Conservation (phyloP, 2,888 invertebrate species). For the Acleris laterana region DNA sequence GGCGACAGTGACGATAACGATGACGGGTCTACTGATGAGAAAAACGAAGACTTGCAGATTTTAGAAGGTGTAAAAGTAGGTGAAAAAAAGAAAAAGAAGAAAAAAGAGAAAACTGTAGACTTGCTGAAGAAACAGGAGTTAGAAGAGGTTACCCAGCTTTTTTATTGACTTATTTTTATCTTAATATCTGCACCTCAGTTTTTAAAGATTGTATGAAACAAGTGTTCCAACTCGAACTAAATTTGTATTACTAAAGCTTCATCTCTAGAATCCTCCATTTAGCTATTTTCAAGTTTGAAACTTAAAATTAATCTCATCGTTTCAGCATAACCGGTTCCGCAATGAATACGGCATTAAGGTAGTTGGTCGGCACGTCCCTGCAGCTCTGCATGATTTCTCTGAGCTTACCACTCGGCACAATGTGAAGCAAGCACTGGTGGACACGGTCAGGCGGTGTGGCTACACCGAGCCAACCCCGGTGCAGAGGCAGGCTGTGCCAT, state of each 20-base stretch:
- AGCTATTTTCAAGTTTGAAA: no score
- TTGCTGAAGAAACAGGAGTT: constrained; percentile 76
- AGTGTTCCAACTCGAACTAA: no score
- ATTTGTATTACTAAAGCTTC: no score
- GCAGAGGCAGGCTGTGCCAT: constrained; percentile 96
- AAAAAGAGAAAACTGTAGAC: constrained; percentile 68
- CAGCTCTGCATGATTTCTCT: constrained; percentile 89
- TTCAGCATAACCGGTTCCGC: constrained; percentile 88
- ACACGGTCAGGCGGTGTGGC: constrained; percentile 88
- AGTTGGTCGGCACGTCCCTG: constrained; percentile 91
- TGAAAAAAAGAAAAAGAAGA: constrained; percentile 70
- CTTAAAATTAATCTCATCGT: no score
- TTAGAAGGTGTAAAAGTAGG: constrained; percentile 73
- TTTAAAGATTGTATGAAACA: no score
- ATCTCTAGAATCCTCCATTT: no score
- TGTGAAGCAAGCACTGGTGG: constrained; percentile 85
- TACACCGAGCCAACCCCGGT: constrained; percentile 93
- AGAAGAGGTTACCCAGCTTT: constrained; percentile 67
- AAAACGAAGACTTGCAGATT: constrained; percentile 60
- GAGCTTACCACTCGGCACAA: constrained; percentile 84
- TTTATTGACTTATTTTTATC: background rate
- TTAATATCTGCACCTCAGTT: no score
- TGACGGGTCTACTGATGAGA: constrained; percentile 41
- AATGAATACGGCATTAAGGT: constrained; percentile 91
- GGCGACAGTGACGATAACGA: constrained; percentile 42